phyloP scores from a whole-genome alignment of 2,888 invertebrate genomes.

The Protophormia terraenovae region DNA sequence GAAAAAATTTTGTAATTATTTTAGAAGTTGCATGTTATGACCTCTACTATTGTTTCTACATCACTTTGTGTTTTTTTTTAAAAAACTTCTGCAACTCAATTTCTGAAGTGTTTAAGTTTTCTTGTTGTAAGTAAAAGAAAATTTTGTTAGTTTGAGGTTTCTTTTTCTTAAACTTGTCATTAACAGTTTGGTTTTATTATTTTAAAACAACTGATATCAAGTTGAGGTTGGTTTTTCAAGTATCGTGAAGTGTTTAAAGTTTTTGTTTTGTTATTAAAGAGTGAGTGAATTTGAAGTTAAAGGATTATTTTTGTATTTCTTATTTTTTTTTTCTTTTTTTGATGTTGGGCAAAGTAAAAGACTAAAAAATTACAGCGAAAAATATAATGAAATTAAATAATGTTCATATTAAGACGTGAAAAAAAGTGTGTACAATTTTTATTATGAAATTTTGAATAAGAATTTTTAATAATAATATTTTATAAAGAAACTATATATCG shows the following conservation, averaged over 20 bases:
- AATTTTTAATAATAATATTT: no score
- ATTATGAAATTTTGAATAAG: no score
- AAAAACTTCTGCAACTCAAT: neutral
- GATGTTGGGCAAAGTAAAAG: no score
- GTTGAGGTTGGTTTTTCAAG: neutral
- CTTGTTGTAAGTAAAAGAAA: neutral
- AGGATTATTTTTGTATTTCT: neutral
- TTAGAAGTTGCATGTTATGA: constrained; percentile 31
- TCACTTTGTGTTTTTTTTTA: neutral
- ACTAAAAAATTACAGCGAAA: no score
- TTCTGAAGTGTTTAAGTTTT: neutral
- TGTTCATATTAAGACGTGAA: neutral
- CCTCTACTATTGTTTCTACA: constrained; percentile 4
- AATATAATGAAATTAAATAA: neutral
- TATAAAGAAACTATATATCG: no score
- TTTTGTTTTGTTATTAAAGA: neutral
- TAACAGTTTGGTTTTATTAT: constrained; percentile 42
- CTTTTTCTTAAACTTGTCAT: constrained; percentile 50
- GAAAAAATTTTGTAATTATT: constrained; percentile 20
- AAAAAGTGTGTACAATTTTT: no score
- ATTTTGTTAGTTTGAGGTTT: neutral
- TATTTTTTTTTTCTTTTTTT: no score
- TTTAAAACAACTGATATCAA: constrained; percentile 2
- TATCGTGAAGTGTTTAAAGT: neutral
- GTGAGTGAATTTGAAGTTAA: neutral